A percentile compares a stretch with the other conserved stretches of the same genome.
Evolutionary conservation across 1,140 invertebrate species (phyloP).

Genomic region (Leptonema lineaticorne): DNA sequence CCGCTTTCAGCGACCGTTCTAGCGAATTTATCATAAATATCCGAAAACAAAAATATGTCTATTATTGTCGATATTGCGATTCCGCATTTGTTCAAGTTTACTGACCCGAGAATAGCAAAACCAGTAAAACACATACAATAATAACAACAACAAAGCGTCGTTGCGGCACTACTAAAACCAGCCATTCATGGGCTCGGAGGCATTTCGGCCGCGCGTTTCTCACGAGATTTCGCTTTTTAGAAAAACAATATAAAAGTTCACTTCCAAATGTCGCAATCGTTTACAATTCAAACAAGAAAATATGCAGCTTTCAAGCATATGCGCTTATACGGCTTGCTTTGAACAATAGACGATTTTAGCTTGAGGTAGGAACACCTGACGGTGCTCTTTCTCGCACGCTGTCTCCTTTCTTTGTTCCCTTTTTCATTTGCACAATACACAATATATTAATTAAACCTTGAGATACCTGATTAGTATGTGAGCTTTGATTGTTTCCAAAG

Average conservation of each 20-base stretch:
- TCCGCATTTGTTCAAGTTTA: neutral
- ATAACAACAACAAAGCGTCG: neutral
- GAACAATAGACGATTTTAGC: neutral
- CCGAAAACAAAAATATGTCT: too few relatives aligned
- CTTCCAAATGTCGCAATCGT: neutral
- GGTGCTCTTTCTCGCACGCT: neutral
- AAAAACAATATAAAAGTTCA: too few relatives aligned
- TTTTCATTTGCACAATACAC: neutral
- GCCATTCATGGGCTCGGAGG: neutral
- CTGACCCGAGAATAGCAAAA: neutral
- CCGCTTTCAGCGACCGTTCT: neutral
- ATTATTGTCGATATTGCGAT: neutral
- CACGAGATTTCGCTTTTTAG: neutral
- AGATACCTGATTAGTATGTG: slow-evolving; percentile 1
- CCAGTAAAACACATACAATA: neutral
- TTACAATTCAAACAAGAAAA: neutral
- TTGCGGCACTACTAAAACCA: neutral
- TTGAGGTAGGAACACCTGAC: neutral
- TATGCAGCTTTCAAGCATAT: neutral
- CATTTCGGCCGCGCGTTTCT: neutral
- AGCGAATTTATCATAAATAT: too few relatives aligned
- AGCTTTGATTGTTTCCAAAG: neutral
- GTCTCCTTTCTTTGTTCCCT: neutral
- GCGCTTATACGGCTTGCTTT: neutral
- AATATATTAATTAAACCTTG: neutral